These are phyloP conservation scores for Nowickia ferox DNA, from an alignment of 2,888 invertebrate species.

Conservation along the genomic window DNA sequence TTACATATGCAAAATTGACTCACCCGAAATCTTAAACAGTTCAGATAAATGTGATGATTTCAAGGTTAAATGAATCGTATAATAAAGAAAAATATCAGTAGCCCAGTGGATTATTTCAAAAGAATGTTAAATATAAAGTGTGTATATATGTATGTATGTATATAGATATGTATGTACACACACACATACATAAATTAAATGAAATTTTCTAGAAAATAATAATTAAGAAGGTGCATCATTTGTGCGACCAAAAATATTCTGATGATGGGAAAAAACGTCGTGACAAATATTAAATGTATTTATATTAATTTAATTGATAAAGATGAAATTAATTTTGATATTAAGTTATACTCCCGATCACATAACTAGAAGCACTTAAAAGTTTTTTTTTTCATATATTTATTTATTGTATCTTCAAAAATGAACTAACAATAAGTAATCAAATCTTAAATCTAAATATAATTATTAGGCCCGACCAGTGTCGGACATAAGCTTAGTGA, in stretches of 20 bases:
- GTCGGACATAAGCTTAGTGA: too few species aligned
- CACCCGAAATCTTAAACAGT: too few species aligned
- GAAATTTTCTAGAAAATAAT: background rate
- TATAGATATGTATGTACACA: background rate
- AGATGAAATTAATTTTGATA: constrained; percentile 9
- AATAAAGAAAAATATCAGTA: too few species aligned
- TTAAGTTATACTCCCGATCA: background rate
- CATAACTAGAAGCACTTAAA: background rate
- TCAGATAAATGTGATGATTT: too few species aligned
- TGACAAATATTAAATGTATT: constrained; percentile 51
- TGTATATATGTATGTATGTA: background rate
- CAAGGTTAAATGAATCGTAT: too few species aligned
- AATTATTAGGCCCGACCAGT: too few species aligned
- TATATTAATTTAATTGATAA: constrained; percentile 42
- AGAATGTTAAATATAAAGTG: too few species aligned
- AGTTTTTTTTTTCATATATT: background rate
- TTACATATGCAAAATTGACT: too few species aligned
- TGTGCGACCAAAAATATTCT: background rate
- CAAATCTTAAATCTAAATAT: too few species aligned
- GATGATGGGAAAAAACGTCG: constrained; percentile 59
- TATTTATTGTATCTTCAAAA: too few species aligned
- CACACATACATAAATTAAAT: background rate
- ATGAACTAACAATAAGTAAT: too few species aligned
- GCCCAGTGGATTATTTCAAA: too few species aligned
- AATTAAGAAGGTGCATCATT: constrained; percentile 4